Conservation (phyloP, 2,797 vertebrate genomes). For the Crax fasciolata region DNA sequence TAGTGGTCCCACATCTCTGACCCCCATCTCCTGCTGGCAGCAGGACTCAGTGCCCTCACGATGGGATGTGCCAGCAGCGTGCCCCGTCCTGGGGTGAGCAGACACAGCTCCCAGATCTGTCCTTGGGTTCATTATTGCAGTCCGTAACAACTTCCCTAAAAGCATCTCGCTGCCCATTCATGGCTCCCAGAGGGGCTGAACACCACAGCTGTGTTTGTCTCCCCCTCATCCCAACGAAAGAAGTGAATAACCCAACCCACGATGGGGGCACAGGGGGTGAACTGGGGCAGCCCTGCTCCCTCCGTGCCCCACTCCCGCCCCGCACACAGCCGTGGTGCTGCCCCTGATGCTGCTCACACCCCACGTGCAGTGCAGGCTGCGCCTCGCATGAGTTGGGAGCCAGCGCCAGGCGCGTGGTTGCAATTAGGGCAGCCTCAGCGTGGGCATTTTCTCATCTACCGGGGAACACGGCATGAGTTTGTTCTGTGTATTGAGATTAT, state of each 20-base stretch:
- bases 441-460: neutral
- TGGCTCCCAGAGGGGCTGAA: neutral
- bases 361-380: constrained; percentile 10
- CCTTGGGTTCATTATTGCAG: neutral
- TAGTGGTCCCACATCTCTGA: no score
- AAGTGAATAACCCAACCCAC: neutral
- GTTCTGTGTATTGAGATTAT: neutral
- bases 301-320: rapidly evolving
- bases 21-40: no score
- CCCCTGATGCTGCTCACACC: neutral
- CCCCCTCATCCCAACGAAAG: neutral
- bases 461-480: neutral
- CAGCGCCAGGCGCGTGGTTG: neutral
- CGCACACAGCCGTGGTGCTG: rapidly evolving
- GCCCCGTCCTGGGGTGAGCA: neutral
- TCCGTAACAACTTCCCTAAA: neutral
- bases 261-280: neutral
- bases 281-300: neutral
- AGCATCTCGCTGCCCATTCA: neutral
- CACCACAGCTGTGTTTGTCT: neutral
- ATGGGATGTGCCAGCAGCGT: rapidly evolving
- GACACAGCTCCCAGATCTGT: neutral
- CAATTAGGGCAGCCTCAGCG: neutral
- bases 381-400: neutral
- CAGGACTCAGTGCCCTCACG: rapidly evolving